Percentiles rank a stretch among this genome's conserved stretches.
Evolutionary conservation across 1,140 invertebrate species (phyloP).

Genomic region (Camponotus floridanus): DNA sequence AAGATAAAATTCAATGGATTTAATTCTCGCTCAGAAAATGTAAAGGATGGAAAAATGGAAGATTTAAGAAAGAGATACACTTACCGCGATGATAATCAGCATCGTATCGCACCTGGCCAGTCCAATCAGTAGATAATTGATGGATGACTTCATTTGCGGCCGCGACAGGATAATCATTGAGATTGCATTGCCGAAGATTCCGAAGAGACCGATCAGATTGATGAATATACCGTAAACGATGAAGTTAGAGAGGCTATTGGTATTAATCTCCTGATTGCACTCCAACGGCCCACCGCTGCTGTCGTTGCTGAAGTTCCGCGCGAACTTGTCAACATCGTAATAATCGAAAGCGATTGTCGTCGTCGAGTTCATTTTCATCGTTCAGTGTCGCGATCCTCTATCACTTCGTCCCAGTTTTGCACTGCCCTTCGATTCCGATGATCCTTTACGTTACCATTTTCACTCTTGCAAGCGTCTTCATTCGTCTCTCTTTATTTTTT

Average conservation of each 20-base stretch:
- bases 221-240: conserved; percentile 94
- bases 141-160: conserved; percentile 97
- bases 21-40: background rate
- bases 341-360: conserved; percentile 24
- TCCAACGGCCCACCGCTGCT: conserved; percentile 68
- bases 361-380: conserved; percentile 67
- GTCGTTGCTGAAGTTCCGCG: conserved; percentile 59
- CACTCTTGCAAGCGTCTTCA: too few relatives aligned
- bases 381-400: conserved; percentile 37
- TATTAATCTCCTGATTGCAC: conserved; percentile 84
- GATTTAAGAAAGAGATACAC: conserved; percentile 38
- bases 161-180: conserved; percentile 96
- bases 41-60: background rate
- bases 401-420: conserved; percentile 31
- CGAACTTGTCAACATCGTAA: conserved; percentile 55
- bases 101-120: conserved; percentile 96
- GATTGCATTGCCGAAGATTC: conserved; percentile 95
- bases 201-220: conserved; percentile 93
- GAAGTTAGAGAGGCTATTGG: conserved; percentile 90
- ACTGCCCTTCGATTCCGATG: background rate
- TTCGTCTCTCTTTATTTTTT: background rate
- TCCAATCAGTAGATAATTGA: conserved; percentile 96
- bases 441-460: conserved; percentile 63
- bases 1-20: background rate
- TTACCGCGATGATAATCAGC: conserved; percentile 92